phyloP scores from a whole-genome alignment of 2,797 vertebrate species.

The Anomalospiza imberbis region DNA sequence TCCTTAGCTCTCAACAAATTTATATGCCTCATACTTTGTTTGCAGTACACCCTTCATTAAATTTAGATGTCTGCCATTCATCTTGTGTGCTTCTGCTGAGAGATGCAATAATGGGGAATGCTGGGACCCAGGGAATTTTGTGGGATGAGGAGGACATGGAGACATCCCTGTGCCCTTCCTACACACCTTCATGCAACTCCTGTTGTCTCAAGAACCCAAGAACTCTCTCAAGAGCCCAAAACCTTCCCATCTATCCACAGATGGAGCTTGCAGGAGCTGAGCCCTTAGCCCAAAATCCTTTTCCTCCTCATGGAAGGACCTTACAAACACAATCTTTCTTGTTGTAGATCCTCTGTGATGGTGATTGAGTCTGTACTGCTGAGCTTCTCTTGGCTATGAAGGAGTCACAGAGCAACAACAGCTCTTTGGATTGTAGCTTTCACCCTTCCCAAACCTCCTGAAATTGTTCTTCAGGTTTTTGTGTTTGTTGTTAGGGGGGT shows the following conservation, averaged over 20 bases:
- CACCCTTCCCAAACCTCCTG: not conserved
- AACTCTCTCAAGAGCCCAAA: not conserved
- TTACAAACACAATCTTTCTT: not conserved
- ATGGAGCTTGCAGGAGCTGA: not conserved
- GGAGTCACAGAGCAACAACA: not conserved
- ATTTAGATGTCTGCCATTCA: not conserved
- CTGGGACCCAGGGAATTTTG: not conserved
- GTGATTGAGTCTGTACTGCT: not conserved
- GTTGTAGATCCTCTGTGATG: not conserved
- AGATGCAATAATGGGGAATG: not conserved
- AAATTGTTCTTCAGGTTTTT: not conserved
- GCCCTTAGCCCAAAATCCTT: not conserved
- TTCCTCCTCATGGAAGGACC: not conserved
- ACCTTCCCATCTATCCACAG: not conserved
- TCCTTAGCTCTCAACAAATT: not conserved
- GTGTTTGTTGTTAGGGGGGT: rapidly evolving
- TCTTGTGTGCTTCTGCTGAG: not conserved
- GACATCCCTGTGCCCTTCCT: not conserved
- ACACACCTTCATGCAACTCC: not conserved
- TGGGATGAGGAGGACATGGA: not conserved
- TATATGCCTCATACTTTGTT: not conserved
- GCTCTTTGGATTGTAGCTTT: not conserved
- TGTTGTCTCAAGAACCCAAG: not conserved
- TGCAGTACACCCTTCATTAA: not conserved
- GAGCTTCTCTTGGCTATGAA: not conserved